These are phyloP conservation scores for Drosophila flavopinicola DNA, from an alignment of 2,888 invertebrate genomes.

Conservation along the genomic window DNA sequence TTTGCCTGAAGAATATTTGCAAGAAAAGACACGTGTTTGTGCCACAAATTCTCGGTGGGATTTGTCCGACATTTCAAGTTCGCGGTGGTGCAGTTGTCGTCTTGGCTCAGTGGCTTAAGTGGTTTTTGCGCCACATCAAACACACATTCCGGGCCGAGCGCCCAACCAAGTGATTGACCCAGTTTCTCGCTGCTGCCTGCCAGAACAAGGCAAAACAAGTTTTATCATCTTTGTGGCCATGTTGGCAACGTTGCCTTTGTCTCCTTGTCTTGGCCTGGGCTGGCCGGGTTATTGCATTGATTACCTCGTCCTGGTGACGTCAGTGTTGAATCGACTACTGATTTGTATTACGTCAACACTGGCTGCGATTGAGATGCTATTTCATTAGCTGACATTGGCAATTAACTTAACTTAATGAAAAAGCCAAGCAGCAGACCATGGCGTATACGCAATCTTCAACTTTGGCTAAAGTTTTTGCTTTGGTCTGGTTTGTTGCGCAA, in stretches of 20 bases:
- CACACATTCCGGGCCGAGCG: conserved; percentile 23
- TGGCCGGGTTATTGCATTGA: conserved; percentile 42
- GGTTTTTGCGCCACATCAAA: conserved; percentile 42
- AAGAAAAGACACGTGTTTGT: conserved; percentile 2
- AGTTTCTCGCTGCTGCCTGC: conserved; percentile 46
- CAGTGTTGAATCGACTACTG: conserved; percentile 28
- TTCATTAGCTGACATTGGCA: conserved; percentile 20
- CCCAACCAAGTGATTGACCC: conserved; percentile 61
- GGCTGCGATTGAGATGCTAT: conserved; percentile 27
- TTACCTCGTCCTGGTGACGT: conserved; percentile 57
- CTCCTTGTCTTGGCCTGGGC: conserved; percentile 22
- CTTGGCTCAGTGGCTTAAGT: conserved; percentile 44
- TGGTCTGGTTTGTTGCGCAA: conserved; percentile 50
- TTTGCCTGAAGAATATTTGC: not conserved
- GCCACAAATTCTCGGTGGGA: not conserved
- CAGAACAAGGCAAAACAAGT: conserved; percentile 8
- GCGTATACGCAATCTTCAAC: conserved; percentile 58
- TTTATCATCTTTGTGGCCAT: conserved; percentile 37
- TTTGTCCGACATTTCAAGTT: conserved; percentile 26
- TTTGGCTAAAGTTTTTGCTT: conserved; percentile 15
- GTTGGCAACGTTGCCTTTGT: conserved; percentile 21
- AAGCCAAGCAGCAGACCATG: conserved; percentile 49
- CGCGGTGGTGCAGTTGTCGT: conserved; percentile 40
- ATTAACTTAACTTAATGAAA: conserved; percentile 60
- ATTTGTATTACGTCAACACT: conserved; percentile 28